These are phyloP conservation scores for Trichogramma dendrolimi DNA, from an alignment of 2,888 invertebrate species.

Conservation along the genomic window DNA sequence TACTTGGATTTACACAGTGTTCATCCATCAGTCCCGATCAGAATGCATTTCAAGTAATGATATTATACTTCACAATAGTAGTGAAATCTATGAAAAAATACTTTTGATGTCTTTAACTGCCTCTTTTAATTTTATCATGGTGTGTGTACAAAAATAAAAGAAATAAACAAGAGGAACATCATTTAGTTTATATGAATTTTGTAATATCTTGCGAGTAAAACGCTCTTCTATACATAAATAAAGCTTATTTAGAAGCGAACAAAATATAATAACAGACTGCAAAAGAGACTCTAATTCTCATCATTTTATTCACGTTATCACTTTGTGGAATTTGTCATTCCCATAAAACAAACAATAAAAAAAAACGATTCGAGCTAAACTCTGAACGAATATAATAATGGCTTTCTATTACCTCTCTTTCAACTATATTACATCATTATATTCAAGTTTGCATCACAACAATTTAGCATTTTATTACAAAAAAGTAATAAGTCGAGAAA, in stretches of 20 bases:
- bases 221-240: slow-evolving; percentile 11
- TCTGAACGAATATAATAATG: no score
- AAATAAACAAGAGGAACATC: background rate
- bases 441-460: slow-evolving; percentile 1
- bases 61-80: no score
- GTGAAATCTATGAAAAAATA: slow-evolving; percentile 22
- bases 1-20: slow-evolving; percentile 10
- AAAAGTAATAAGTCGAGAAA: slow-evolving; percentile 49
- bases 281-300: slow-evolving; percentile 24
- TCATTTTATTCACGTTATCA: slow-evolving; percentile 28
- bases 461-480: slow-evolving; percentile 27
- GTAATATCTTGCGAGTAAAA: slow-evolving; percentile 20
- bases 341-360: background rate
- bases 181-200: slow-evolving; percentile 22
- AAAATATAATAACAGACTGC: slow-evolving; percentile 22
- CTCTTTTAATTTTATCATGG: no score
- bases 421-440: no score
- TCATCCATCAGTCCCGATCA: slow-evolving; percentile 11
- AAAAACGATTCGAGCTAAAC: no score
- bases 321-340: slow-evolving; percentile 26
- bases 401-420: no score
- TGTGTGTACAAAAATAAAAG: slow-evolving; percentile 21
- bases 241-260: slow-evolving; percentile 6
- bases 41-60: slow-evolving; percentile 21
- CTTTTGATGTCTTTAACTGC: slow-evolving; percentile 18